Conservation (phyloP, 2,888 invertebrate species). For the Nomada hirtipes region DNA sequence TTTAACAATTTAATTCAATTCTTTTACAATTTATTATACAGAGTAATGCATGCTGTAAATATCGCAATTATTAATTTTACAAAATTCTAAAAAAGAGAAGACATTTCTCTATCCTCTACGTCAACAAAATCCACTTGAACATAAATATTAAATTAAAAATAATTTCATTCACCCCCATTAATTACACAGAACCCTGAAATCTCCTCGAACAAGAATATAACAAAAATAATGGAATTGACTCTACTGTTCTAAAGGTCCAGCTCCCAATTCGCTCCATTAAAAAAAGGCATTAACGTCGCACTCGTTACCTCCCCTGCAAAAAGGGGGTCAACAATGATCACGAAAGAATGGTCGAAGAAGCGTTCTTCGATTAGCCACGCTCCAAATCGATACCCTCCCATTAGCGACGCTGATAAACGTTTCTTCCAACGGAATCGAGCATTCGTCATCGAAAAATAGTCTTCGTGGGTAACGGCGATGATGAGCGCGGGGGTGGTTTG, state of each 20-base stretch:
- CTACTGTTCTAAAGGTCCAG: neutral
- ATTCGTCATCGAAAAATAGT: slow-evolving; percentile 51
- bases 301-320: neutral
- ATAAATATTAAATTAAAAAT: too few relatives aligned
- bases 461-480: slow-evolving; percentile 2
- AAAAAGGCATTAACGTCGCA: slow-evolving; percentile 3
- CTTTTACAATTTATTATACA: too few relatives aligned
- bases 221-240: neutral
- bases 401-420: slow-evolving; percentile 44
- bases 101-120: too few relatives aligned
- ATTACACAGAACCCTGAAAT: too few relatives aligned
- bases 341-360: neutral
- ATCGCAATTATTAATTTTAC: too few relatives aligned
- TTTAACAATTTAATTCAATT: too few relatives aligned
- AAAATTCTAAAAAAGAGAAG: too few relatives aligned
- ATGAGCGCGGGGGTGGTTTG: slow-evolving; percentile 11
- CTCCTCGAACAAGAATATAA: neutral
- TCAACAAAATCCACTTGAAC: too few relatives aligned
- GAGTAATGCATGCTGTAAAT: too few relatives aligned
- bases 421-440: neutral
- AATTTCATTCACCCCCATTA: too few relatives aligned
- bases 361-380: slow-evolving; percentile 32
- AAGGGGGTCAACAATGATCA: slow-evolving; percentile 28
- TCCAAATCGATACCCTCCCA: slow-evolving; percentile 52
- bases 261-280: neutral